phyloP scores from a whole-genome alignment of 2,888 invertebrate genomes.

The Caenorhabditis japonica region DNA sequence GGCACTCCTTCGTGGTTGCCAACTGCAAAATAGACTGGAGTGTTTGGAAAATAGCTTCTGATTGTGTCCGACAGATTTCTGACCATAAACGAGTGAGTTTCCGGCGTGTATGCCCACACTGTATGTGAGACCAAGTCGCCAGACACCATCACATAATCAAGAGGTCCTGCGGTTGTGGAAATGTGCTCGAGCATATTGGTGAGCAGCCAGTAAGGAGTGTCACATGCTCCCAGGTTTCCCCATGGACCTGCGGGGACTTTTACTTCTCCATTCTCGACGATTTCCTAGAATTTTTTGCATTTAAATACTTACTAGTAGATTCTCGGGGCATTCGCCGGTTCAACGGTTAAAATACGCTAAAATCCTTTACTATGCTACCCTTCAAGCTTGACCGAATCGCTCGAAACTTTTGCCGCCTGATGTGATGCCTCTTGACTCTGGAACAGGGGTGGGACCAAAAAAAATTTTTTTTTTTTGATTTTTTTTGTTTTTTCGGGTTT shows the following conservation, averaged over 20 bases:
- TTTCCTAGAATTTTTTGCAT: constrained; percentile 43
- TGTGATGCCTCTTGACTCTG: too few species aligned
- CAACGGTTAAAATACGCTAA: too few species aligned
- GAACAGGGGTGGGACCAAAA: too few species aligned
- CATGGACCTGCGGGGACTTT: constrained; percentile 63
- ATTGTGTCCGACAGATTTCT: constrained; percentile 64
- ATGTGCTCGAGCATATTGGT: constrained; percentile 71
- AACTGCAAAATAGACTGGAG: constrained; percentile 91
- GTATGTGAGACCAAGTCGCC: constrained; percentile 72
- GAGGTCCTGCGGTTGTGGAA: constrained; percentile 34
- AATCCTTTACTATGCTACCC: too few species aligned
- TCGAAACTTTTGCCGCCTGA: too few species aligned
- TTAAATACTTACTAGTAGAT: constrained; percentile 4
- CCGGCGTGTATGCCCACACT: constrained; percentile 68
- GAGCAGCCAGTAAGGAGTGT: constrained; percentile 70
- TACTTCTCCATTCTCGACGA: constrained; percentile 34
- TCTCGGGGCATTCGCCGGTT: background rate
- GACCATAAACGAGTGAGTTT: constrained; percentile 63
- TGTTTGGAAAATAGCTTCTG: constrained; percentile 80
- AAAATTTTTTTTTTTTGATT: too few species aligned
- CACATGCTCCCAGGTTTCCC: constrained; percentile 71
- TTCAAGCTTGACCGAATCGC: too few species aligned
- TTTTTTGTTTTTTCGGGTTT: too few species aligned
- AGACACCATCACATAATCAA: constrained; percentile 71
- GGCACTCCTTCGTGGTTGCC: constrained; percentile 97